phyloP scores from a whole-genome alignment of 2,113 vertebrate genomes.

The Nothoprocta perdicaria region DNA sequence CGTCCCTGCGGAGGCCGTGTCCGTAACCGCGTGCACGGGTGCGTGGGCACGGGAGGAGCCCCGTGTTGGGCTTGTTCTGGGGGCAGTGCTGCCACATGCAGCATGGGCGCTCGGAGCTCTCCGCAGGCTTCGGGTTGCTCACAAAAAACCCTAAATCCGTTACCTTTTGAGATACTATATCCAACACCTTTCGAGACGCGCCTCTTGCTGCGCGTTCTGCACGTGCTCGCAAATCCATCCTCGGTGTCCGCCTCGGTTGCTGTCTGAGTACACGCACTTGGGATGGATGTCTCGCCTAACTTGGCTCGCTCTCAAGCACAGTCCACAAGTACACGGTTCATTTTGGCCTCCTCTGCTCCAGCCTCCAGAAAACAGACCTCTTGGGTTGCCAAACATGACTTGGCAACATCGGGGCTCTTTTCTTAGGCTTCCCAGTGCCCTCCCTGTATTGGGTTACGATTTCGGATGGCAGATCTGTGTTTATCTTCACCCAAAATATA shows the following conservation, averaged over 20 bases:
- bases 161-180: no score
- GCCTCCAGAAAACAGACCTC: background rate
- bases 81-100: rapidly evolving
- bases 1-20: rapidly evolving
- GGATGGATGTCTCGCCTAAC: background rate
- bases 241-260: background rate
- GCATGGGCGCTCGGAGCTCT: background rate
- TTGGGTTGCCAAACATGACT: background rate
- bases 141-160: no score
- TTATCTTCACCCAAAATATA: background rate
- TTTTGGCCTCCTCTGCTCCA: background rate
- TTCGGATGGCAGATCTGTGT: background rate
- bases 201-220: background rate
- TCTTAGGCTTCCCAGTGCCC: background rate
- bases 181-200: background rate
- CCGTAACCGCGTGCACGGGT: rapidly evolving
- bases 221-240: background rate
- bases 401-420: rapidly evolving
- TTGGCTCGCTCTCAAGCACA: no score
- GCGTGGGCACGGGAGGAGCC: rapidly evolving
- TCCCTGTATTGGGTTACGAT: background rate
- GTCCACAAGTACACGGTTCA: rapidly evolving
- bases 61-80: background rate
- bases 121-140: background rate
- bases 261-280: rapidly evolving